Percentiles rank a stretch among this genome's conserved stretches.
Evolutionary conservation across 1,140 invertebrate genomes (phyloP).

Genomic region (Batillaria attramentaria): DNA sequence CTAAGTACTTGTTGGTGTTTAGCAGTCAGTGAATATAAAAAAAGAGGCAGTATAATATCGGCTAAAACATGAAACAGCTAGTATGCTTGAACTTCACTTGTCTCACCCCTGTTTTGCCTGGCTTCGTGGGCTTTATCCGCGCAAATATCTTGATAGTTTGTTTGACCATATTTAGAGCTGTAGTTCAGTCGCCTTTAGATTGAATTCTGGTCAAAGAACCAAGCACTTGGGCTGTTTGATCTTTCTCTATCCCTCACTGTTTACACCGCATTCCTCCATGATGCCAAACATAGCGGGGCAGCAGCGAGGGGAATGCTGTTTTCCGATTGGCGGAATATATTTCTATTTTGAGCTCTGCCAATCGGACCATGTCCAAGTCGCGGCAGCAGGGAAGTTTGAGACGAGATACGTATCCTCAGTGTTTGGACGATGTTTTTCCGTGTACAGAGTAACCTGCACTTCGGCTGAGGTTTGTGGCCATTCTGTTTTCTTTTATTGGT

Average conservation of each 20-base stretch:
- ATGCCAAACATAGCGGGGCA: constrained; percentile 32
- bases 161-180: constrained; percentile 72
- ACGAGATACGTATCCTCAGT: too few species aligned
- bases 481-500: too few species aligned
- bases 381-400: constrained; percentile 30
- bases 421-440: too few species aligned
- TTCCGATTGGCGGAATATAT: constrained; percentile 40
- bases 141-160: constrained; percentile 72
- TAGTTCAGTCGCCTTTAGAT: too few species aligned
- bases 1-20: too few species aligned
- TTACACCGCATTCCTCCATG: constrained; percentile 50
- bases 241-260: too few species aligned
- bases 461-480: too few species aligned
- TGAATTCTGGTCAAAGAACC: too few species aligned
- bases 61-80: too few species aligned
- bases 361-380: constrained; percentile 27
- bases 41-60: neutral
- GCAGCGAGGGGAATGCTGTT: constrained; percentile 2
- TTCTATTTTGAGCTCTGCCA: constrained; percentile 32
- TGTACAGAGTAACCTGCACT: too few species aligned
- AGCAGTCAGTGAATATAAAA: neutral
- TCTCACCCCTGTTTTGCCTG: constrained; percentile 66
- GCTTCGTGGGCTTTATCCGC: constrained; percentile 68
- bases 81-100: neutral
- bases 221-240: too few species aligned